phyloP scores from a whole-genome alignment of 2,888 invertebrate species.

The Mycalesis mineus region DNA sequence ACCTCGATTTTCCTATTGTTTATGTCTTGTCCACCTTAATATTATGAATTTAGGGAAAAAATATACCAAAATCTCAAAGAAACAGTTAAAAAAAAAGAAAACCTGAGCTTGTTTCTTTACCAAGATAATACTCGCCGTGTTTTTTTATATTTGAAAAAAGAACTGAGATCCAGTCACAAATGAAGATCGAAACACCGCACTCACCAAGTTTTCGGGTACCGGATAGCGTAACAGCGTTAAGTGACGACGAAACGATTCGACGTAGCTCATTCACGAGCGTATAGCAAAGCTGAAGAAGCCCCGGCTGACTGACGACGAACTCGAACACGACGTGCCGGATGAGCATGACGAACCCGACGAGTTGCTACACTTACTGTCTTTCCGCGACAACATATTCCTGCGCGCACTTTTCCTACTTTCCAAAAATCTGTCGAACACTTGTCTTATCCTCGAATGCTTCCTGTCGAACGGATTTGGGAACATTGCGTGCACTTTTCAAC shows the following conservation, averaged over 20 bases:
- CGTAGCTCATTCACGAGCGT: conserved; percentile 32
- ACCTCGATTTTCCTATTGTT: no score
- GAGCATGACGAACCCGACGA: conserved; percentile 49
- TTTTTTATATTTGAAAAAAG: no score
- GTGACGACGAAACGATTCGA: conserved; percentile 15
- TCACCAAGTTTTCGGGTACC: conserved; percentile 22
- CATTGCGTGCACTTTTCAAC: conserved; percentile 54
- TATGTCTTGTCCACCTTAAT: no score
- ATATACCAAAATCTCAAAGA: no score
- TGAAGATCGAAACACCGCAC: no score
- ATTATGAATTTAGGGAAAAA: no score
- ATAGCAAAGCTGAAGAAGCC: conserved; percentile 31
- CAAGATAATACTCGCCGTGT: no score
- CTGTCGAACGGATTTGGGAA: conserved; percentile 84
- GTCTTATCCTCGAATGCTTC: conserved; percentile 83
- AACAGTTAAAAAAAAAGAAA: no score
- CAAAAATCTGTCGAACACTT: conserved; percentile 80
- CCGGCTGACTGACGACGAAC: conserved; percentile 28
- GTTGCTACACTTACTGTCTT: conserved; percentile 45
- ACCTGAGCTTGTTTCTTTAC: no score
- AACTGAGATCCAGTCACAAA: no score
- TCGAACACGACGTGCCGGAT: conserved; percentile 40
- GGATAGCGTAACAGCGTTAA: conserved; percentile 13
- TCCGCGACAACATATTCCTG: conserved; percentile 51
- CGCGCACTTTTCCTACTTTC: conserved; percentile 48